Conservation (phyloP, 2,888 invertebrate species). For the Parelbella ahira region DNA sequence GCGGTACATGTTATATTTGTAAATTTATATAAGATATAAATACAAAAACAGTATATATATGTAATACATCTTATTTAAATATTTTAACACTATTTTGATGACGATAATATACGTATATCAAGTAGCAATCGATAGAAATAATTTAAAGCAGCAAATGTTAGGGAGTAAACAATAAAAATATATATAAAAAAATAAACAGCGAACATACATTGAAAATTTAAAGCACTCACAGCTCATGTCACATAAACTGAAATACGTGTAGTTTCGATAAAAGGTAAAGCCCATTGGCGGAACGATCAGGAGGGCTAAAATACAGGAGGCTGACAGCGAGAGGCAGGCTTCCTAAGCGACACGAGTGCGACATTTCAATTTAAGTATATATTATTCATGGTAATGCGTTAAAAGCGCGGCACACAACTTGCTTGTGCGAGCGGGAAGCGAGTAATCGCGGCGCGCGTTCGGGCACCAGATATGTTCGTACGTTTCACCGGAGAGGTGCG, state of each 20-base stretch:
- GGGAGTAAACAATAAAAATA: no score
- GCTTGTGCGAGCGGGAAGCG: slow-evolving; percentile 57
- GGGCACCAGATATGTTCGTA: slow-evolving; percentile 57
- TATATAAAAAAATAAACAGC: no score
- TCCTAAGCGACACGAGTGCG: slow-evolving; percentile 72
- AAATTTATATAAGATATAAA: no score
- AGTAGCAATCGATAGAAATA: no score
- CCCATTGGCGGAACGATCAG: slow-evolving; percentile 62
- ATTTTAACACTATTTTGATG: no score
- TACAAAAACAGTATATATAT: no score
- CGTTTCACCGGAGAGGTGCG: slow-evolving; percentile 7
- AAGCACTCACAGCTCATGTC: slow-evolving; percentile 1
- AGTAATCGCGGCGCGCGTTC: slow-evolving; percentile 72
- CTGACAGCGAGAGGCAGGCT: slow-evolving; percentile 49
- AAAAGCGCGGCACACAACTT: slow-evolving; percentile 73
- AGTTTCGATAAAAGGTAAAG: slow-evolving; percentile 65
- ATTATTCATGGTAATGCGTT: slow-evolving; percentile 80
- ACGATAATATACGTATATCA: no score
- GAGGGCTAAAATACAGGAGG: slow-evolving; percentile 59
- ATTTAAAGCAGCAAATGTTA: no score
- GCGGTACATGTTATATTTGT: no score
- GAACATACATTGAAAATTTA: slow-evolving; percentile 8
- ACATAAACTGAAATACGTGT: slow-evolving; percentile 3
- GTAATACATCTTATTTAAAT: no score
- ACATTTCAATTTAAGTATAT: slow-evolving; percentile 79